These are phyloP conservation scores for Phania funesta DNA, from an alignment of 2,888 invertebrate genomes.

Conservation along the genomic window DNA sequence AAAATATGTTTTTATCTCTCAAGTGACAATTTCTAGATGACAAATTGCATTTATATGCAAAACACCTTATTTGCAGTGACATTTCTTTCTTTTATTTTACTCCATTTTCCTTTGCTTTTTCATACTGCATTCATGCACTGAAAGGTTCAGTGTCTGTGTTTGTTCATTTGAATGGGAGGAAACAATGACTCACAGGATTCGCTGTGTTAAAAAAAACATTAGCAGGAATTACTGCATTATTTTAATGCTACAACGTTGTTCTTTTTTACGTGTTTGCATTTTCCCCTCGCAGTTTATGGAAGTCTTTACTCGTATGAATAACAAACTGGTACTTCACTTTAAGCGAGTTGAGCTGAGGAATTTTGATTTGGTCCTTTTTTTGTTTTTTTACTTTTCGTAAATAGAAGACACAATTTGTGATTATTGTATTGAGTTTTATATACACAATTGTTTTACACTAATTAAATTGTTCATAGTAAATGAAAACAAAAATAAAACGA, in stretches of 20 bases:
- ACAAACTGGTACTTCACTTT: no score
- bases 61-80: conserved; percentile 61
- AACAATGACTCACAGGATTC: conserved; percentile 1
- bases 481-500: no score
- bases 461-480: no score
- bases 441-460: no score
- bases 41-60: conserved; percentile 70
- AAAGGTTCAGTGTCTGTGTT: conserved; percentile 33
- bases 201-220: conserved; percentile 21
- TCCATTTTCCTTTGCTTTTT: not conserved
- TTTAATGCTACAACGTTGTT: conserved; percentile 38
- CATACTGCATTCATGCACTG: conserved; percentile 12
- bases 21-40: conserved; percentile 69
- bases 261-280: conserved; percentile 17
- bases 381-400: no score
- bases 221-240: conserved; percentile 51
- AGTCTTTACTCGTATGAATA: no score
- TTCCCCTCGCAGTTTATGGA: no score
- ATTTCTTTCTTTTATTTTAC: conserved; percentile 35
- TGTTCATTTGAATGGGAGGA: conserved; percentile 22
- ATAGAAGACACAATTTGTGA: no score
- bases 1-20: conserved; percentile 60
- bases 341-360: no score
- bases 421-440: no score
- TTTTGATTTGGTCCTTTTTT: no score